Evolutionary conservation across 2,797 vertebrate genomes (phyloP), one percentile per base, ranked within the genome.

Genomic region (Poecilia picta): DNA sequence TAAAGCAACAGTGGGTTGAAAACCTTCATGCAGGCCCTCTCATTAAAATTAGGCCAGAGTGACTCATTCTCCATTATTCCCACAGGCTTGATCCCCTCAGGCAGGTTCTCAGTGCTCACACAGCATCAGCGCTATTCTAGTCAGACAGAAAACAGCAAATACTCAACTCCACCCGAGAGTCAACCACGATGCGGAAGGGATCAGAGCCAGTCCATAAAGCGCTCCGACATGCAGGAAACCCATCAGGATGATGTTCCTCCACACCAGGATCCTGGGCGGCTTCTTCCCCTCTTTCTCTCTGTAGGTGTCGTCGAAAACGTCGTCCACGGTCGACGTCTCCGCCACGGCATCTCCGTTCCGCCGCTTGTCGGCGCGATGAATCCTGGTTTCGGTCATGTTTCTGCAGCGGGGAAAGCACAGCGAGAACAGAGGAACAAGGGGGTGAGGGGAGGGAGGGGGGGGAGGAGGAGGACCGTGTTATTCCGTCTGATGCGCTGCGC

Each of bases 191-290:
- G 96, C 94, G 53, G 86, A 91, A 45, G 97, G 96, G 76, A 97
- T 1, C 78, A 97, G 72, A 0, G 0, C 1, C 72, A 98, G 25
- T 0, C 96, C 96, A 0, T 97, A 96, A 2, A 98, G 1, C 47
- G 94, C 97, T 41, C 93, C 96, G 12, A 91, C 0, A 80, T 99
- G 98, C 72, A 99, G 92, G 28, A 97, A n/a, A 49, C 23, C 12
- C 98, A 99, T 99, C 75, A 97, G 87, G 64, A 97, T 91, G 88
- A 99, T 97, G 86, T 99, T 99, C 90, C 97, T 97, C 98, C 98
- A 99, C 70, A 99, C 98, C 0, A 97, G 95, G n/a, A 51, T 78
- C 45, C 28, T 51, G 0, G 96, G 93, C 6, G 96, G 95, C 79
- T 91, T 96, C 79, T 91, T 96, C 0, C 96, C 97, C 25, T 94